Base-by-base conservation (phyloP, 2,113 vertebrate species). In the Brienomyrus longianalis region DNA sequence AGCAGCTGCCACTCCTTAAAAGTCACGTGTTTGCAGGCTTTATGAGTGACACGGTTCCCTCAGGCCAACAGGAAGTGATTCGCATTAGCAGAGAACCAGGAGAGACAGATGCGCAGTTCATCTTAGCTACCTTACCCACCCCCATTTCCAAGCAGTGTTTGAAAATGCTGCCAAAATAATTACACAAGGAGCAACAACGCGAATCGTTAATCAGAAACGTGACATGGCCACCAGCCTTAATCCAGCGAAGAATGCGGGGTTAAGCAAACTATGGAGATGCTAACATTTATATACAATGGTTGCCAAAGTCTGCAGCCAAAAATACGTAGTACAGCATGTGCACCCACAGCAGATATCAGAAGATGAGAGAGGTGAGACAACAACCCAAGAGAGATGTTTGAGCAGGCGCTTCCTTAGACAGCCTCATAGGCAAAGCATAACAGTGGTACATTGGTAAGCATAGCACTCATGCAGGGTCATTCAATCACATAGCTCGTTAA, bases 1-100 rank as follows among this genome's bases (percentile, higher is more conserved):
- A 21, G 15, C 43, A 56, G 31, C 23, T 47, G 47, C 35, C n/a
- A 23, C 11, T n/a, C 27, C 39, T 13, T 54, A 52, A 54, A 83
- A 59, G 52, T 59, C 19, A 48, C 83, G 23, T 47, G 83, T n/a
- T 50, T 23, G 13, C 45, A 45, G 45, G 83, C 83, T 5, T 85
- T 85, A 23, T 50, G 83, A 48, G 39, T 47, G 39, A 45, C 39
- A n/a, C 9, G 9, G 43, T 23, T 84, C 45, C 83, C 45, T n/a
- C 43, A n/a, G 83, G 39, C 74, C 74, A 52, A 86, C 48, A 31
- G 50, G 51, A 86, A 86, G n/a, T 52, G 85, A 86, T 54, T 86
- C n/a, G 7, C 23, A 48, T 86, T 13, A 31, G 85, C 50, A 52
- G 9, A 52, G 50, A 86, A 86, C 50, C 11, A 15, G 54, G 50